phyloP scores from a whole-genome alignment of 1,140 invertebrate genomes.

The Eriosoma lanigerum region DNA sequence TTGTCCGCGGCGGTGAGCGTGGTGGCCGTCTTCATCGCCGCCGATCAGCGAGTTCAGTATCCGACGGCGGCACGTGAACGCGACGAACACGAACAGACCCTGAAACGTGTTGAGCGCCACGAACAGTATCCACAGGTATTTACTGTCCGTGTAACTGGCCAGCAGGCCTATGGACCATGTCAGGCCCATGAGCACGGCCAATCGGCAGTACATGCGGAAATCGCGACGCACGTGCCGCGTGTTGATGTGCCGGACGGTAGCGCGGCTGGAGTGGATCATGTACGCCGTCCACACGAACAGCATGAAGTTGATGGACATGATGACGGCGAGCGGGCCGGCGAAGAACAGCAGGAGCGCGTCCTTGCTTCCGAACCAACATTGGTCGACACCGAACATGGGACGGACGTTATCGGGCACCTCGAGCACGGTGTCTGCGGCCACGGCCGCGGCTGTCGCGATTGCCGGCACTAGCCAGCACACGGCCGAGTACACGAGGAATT shows the following conservation, averaged over 20 bases:
- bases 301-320: conserved; percentile 61
- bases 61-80: conserved; percentile 63
- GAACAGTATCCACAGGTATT: conserved; percentile 62
- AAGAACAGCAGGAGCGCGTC: conserved; percentile 63
- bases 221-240: conserved; percentile 57
- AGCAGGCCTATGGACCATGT: conserved; percentile 63
- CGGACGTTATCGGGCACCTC: conserved; percentile 57
- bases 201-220: conserved; percentile 63
- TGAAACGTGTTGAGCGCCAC: conserved; percentile 64
- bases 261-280: conserved; percentile 62
- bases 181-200: conserved; percentile 63
- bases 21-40: conserved; percentile 12
- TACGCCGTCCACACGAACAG: conserved; percentile 62
- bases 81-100: conserved; percentile 65
- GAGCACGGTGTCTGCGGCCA: conserved; percentile 61
- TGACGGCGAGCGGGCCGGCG: conserved; percentile 60
- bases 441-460: conserved; percentile 60
- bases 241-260: conserved; percentile 57
- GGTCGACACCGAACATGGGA: conserved; percentile 60
- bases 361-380: conserved; percentile 64
- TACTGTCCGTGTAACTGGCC: conserved; percentile 60
- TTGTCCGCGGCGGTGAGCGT: neutral
- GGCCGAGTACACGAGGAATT: conserved; percentile 62
- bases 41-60: conserved; percentile 56
- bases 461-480: conserved; percentile 64